Evolutionary conservation across 2,113 vertebrate species (phyloP).

Genomic region (Eretmochelys imbricata): DNA sequence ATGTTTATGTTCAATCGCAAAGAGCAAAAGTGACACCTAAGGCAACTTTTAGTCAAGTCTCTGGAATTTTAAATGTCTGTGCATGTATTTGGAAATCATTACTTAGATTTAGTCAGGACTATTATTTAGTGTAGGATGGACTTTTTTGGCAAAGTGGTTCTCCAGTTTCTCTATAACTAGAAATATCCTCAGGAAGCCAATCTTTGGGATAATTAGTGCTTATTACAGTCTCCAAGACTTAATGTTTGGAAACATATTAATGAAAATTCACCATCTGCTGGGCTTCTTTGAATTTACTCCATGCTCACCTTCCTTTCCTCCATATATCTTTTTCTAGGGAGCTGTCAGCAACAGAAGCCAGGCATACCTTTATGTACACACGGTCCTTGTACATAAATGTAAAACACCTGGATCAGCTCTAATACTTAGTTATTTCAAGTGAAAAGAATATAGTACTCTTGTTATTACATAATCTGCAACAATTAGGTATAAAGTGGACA

Average conservation of each 20-base stretch:
- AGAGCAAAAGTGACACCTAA: background rate
- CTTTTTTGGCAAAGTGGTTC: background rate
- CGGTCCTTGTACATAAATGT: background rate
- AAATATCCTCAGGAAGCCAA: background rate
- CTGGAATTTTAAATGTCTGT: background rate
- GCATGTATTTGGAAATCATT: background rate
- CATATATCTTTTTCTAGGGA: background rate
- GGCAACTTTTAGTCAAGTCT: background rate
- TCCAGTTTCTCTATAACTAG: background rate
- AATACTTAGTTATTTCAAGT: background rate
- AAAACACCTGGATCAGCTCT: background rate
- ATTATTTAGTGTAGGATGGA: background rate
- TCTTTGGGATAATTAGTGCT: background rate
- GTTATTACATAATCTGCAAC: background rate
- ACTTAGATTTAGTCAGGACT: background rate
- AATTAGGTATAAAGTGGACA: background rate
- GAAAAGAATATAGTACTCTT: background rate
- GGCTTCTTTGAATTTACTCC: background rate
- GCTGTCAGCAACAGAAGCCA: background rate
- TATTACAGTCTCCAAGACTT: background rate
- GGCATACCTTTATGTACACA: background rate
- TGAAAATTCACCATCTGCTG: background rate
- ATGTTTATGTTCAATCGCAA: background rate
- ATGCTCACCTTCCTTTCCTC: background rate
- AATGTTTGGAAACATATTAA: background rate